A percentile compares a stretch with the other conserved stretches of the same genome.
phyloP scores from a whole-genome alignment of 2,797 vertebrate genomes.

The Benthosema pterotum region DNA sequence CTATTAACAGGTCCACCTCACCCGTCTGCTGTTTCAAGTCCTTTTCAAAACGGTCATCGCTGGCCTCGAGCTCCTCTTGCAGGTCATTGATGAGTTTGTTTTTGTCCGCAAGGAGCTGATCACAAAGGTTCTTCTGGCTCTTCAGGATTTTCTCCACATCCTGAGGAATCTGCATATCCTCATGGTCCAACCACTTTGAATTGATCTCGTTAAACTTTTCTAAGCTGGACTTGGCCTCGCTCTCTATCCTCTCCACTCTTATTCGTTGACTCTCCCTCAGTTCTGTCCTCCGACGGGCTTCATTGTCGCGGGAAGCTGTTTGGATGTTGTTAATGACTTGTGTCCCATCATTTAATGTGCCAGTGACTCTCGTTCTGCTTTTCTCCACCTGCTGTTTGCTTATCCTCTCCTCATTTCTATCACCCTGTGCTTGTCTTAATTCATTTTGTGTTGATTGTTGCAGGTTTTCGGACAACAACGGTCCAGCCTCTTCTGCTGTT shows the following conservation, averaged over 20 bases:
- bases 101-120: conserved; percentile 80
- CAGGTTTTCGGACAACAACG: conserved; percentile 56
- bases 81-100: conserved; percentile 83
- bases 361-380: conserved; percentile 72
- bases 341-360: conserved; percentile 75
- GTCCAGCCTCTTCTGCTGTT: conserved; percentile 2
- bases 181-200: conserved; percentile 72
- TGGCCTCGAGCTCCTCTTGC: conserved; percentile 74
- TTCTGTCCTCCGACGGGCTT: conserved; percentile 72
- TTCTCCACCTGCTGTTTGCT: conserved; percentile 75
- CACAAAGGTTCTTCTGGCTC: conserved; percentile 79
- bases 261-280: conserved; percentile 63
- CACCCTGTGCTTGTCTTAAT: conserved; percentile 72
- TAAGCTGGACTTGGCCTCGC: conserved; percentile 74
- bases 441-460: conserved; percentile 67
- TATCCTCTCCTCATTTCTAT: conserved; percentile 62
- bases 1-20: no score
- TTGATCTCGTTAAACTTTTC: conserved; percentile 83
- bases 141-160: conserved; percentile 80
- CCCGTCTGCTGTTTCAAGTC: no score
- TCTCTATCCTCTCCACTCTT: conserved; percentile 80
- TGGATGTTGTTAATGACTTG: conserved; percentile 83
- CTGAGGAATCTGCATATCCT: conserved; percentile 70
- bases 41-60: no score
- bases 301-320: conserved; percentile 80